Evolutionary conservation across 92 coral and sea anemone genomes (phyloP).

Genomic region (Umimayanthus chanpuru): DNA sequence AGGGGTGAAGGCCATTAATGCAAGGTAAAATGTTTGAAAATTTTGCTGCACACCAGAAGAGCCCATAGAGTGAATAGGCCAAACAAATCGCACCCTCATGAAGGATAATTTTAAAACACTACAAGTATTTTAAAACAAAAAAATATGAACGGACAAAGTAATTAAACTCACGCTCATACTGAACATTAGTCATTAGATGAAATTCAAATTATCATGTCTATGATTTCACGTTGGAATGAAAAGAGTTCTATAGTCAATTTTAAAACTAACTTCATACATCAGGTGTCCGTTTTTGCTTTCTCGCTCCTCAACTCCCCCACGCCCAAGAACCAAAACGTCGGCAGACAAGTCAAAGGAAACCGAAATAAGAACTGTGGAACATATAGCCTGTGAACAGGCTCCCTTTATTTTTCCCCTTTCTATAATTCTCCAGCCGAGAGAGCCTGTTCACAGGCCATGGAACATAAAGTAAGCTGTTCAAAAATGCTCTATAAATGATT

Average conservation of each 20-base stretch:
- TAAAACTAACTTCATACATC: slow-evolving; percentile 23
- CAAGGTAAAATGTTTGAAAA: slow-evolving; percentile 20
- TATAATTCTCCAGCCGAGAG: slow-evolving; percentile 6
- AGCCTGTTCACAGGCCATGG: slow-evolving; percentile 21
- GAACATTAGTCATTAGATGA: slow-evolving; percentile 3
- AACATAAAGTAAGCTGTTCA: slow-evolving; percentile 18
- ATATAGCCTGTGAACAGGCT: slow-evolving; percentile 20
- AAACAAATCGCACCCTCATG: slow-evolving; percentile 12
- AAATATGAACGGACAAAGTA: slow-evolving; percentile 18
- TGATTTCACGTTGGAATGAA: slow-evolving; percentile 19
- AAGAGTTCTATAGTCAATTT: slow-evolving; percentile 23
- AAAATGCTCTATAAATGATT: slow-evolving; percentile 22
- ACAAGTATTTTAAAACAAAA: slow-evolving; percentile 10
- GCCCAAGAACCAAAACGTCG: slow-evolving; percentile 27
- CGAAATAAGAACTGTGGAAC: slow-evolving; percentile 24
- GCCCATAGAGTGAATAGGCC: slow-evolving; percentile 13
- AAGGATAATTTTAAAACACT: slow-evolving; percentile 20
- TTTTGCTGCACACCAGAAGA: slow-evolving; percentile 26
- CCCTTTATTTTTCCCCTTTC: slow-evolving; percentile 22
- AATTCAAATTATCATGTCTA: slow-evolving; percentile 12
- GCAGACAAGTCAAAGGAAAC: slow-evolving; percentile 23
- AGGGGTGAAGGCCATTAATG: slow-evolving; percentile 24
- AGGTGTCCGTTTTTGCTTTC: slow-evolving; percentile 23
- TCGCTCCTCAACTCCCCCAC: slow-evolving; percentile 21
- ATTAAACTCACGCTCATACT: slow-evolving; percentile 22